Conservation (phyloP, 1,140 invertebrate species). For the Physella acuta region DNA sequence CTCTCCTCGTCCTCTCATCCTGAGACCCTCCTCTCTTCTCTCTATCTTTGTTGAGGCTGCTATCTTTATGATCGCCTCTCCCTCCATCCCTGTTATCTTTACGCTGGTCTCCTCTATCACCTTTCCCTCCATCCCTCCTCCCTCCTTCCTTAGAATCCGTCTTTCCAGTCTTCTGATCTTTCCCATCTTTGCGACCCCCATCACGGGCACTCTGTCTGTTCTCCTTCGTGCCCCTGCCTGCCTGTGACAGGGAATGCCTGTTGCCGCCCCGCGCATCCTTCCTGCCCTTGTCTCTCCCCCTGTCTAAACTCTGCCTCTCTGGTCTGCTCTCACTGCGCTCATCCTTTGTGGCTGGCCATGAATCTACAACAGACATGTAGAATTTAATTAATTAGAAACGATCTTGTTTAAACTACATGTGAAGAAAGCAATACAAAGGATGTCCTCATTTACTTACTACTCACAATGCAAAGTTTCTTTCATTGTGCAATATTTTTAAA, state of each 20-base stretch:
- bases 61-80: conserved; percentile 3
- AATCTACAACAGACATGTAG: too few relatives aligned
- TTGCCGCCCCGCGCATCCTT: neutral
- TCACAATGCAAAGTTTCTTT: too few relatives aligned
- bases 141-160: neutral
- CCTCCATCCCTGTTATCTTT: neutral
- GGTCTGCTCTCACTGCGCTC: neutral
- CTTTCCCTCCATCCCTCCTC: neutral
- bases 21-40: conserved; percentile 7
- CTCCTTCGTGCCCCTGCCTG: neutral
- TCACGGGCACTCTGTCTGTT: neutral
- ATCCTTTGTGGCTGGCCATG: too few relatives aligned
- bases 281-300: conserved; percentile 10
- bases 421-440: too few relatives aligned
- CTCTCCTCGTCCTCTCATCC: conserved; percentile 17
- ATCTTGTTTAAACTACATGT: too few relatives aligned
- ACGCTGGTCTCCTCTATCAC: neutral
- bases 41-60: neutral
- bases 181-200: conserved; percentile 5
- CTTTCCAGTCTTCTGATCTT: neutral
- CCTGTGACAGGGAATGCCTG: neutral
- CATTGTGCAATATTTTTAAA: too few relatives aligned
- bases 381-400: too few relatives aligned
- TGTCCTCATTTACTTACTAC: too few relatives aligned
- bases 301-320: conserved; percentile 1